Percentiles rank a stretch among this genome's conserved stretches.
Conservation (phyloP, 2,113 vertebrate genomes). For the Meleagris gallopavo region DNA sequence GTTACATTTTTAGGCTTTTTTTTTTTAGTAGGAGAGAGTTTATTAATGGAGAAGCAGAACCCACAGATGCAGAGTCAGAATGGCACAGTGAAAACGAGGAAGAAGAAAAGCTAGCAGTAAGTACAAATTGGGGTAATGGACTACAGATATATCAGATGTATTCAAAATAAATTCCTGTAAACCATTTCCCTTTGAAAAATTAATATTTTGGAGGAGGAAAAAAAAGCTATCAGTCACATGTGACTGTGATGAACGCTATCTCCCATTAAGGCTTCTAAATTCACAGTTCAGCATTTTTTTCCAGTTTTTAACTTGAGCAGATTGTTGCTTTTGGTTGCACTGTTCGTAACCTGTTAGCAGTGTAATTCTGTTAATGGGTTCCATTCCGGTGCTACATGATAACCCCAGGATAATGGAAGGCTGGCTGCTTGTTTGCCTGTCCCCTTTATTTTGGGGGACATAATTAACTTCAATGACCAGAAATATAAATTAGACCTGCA, state of each 20-base stretch:
- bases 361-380: constrained; percentile 46
- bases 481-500: not conserved
- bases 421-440: not conserved
- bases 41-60: constrained; percentile 88
- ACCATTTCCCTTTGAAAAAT: not conserved
- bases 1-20: not conserved
- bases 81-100: constrained; percentile 95
- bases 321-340: not conserved
- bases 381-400: constrained; percentile 57
- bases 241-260: not conserved
- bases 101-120: constrained; percentile 93
- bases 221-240: not conserved
- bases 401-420: not conserved
- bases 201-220: not conserved
- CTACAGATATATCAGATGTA: accelerated
- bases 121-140: constrained; percentile 41
- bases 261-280: not conserved
- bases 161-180: not conserved
- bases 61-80: constrained; percentile 93
- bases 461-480: not conserved
- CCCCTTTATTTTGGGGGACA: constrained; percentile 56
- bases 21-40: constrained; percentile 87
- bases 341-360: constrained; percentile 58
- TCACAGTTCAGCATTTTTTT: not conserved
- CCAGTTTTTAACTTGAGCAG: not conserved